Evolutionary conservation across 2,113 vertebrate genomes (phyloP), one percentile per base, ranked within the genome.

Genomic region (Psittacara wagleri): DNA sequence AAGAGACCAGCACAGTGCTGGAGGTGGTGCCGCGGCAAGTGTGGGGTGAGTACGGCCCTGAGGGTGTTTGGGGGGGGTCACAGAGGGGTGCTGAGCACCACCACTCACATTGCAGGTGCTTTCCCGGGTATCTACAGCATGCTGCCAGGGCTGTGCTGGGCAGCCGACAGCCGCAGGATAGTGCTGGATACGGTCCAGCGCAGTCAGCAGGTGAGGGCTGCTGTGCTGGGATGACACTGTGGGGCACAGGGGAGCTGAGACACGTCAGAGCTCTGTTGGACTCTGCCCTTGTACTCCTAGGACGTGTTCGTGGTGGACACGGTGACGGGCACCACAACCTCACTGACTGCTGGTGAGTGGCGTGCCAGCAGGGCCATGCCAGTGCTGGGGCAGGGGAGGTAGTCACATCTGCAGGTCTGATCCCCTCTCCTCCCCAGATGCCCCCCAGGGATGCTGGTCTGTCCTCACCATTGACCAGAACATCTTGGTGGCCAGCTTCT

Each of bases 101-200:
- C 16, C 2, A 1, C 14, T 73, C 18, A 85, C 27, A 2, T 88
- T 66, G 51, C 75, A 97, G 96, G 95, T 2, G 3, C 90, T 13
- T 97, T 97, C 85, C 96, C 96, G 2, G 96, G 96, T 37, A 83
- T 97, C 75, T 96, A 97, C 86, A 5, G 76, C 0, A 75, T 98
- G 51, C 66, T 98, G 9, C 70, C 96, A 3, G 74, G 44, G 46
- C 82, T 95, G 73, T 99, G 98, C 96, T 99, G 98, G 98, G 98
- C 98, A 0, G 97, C 97, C 2, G 98, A 99, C 96, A 97, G 98
- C 92, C 97, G 98, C 94, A 96, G 95, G 68, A 94, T 99, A 3
- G 88, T 98, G 52, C 97, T 99, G 93, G 95, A 94, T 44, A 96
- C 96, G 0, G 49, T 49, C 44, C 94, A 95, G 92, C 96, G 95